Percentiles rank a stretch among this genome's conserved stretches.
phyloP scores from a whole-genome alignment of 92 coral and sea anemone species.

The Metridium senile region DNA sequence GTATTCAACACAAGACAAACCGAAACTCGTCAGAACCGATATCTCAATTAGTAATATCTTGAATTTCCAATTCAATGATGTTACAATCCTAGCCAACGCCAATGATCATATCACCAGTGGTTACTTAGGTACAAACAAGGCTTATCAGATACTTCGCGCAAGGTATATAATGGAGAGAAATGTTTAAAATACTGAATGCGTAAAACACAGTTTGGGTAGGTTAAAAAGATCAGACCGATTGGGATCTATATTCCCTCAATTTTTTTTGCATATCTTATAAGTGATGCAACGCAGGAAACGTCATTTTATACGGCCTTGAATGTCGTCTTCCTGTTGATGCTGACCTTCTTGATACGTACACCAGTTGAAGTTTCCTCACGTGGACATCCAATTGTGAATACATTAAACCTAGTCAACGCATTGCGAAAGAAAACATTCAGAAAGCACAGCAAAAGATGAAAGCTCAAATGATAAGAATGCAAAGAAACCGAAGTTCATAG shows the following conservation, averaged over 20 bases:
- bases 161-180: constrained; percentile 55
- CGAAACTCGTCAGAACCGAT: not conserved
- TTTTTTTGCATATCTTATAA: constrained; percentile 38
- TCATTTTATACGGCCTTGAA: constrained; percentile 52
- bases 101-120: constrained; percentile 43
- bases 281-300: constrained; percentile 37
- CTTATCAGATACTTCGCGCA: constrained; percentile 31
- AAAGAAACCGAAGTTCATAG: constrained; percentile 6
- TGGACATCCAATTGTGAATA: too few species aligned
- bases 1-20: not conserved
- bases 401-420: constrained; percentile 37
- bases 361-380: constrained; percentile 27
- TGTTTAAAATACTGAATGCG: constrained; percentile 54
- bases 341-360: constrained; percentile 18
- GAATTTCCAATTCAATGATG: not conserved
- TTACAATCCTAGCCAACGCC: constrained; percentile 32
- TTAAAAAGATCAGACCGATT: constrained; percentile 15
- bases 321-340: constrained; percentile 44
- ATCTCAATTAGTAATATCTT: constrained; percentile 18
- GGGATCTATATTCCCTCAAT: constrained; percentile 19
- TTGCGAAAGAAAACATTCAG: constrained; percentile 47
- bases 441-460: constrained; percentile 65
- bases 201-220: constrained; percentile 53
- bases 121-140: constrained; percentile 41
- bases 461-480: constrained; percentile 31